These are phyloP conservation scores for Varanus komodoensis DNA, from an alignment of 2,113 vertebrate genomes.

Conservation along the genomic window DNA sequence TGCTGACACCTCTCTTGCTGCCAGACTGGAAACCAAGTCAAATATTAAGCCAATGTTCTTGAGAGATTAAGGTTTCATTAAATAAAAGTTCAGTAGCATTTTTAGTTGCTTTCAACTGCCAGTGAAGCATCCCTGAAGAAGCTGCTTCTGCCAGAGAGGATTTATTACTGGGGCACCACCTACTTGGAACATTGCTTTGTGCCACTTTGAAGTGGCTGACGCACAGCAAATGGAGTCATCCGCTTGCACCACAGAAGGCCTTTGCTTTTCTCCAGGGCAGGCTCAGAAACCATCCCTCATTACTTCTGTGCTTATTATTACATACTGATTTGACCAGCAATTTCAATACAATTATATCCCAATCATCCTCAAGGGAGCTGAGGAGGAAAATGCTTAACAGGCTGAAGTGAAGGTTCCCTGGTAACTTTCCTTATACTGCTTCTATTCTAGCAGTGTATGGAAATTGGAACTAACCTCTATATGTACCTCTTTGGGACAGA, in stretches of 20 bases:
- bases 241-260: not conserved
- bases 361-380: not conserved
- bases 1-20: accelerated
- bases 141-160: accelerated
- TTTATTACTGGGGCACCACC: accelerated
- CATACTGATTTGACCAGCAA: not conserved
- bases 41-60: not conserved
- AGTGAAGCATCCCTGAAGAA: not conserved
- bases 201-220: not conserved
- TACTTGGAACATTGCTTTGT: not conserved
- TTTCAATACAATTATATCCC: not conserved
- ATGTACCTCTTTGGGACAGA: not conserved
- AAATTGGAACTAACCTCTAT: not conserved
- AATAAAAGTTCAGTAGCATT: not conserved
- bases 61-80: not conserved
- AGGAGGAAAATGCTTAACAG: not conserved
- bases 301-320: not conserved
- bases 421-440: accelerated
- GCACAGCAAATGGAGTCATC: not conserved
- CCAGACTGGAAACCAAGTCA: not conserved
- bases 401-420: constrained; percentile 11
- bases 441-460: not conserved
- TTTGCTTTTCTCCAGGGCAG: not conserved
- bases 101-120: constrained; percentile 22
- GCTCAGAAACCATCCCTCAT: not conserved